phyloP scores from a whole-genome alignment of 2,888 invertebrate species.

The Eristalis pertinax region DNA sequence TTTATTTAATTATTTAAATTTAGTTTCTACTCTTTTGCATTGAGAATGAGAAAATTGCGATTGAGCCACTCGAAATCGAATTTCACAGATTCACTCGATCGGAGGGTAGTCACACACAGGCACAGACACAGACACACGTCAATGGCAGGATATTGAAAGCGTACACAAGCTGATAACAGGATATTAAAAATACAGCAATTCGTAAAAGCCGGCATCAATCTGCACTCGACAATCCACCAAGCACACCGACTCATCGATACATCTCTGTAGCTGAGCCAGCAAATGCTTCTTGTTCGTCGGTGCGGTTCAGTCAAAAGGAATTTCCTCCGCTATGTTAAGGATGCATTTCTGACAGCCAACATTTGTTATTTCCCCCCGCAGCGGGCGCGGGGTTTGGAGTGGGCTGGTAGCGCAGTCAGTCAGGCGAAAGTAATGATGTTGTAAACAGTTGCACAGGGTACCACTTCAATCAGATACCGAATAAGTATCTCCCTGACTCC shows the following conservation, averaged over 20 bases:
- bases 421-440: constrained; percentile 54
- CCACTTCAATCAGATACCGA: constrained; percentile 49
- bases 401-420: not conserved
- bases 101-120: constrained; percentile 29
- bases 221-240: constrained; percentile 28
- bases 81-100: constrained; percentile 13
- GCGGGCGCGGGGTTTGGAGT: not conserved
- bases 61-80: constrained; percentile 1
- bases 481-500: not conserved
- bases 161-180: constrained; percentile 58
- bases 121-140: not conserved
- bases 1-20: constrained; percentile 2
- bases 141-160: constrained; percentile 65
- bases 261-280: not conserved
- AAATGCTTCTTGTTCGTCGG: not conserved
- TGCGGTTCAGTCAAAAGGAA: not conserved
- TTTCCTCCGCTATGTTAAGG: constrained; percentile 14
- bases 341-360: constrained; percentile 58
- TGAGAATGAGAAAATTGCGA: not conserved
- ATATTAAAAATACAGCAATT: constrained; percentile 62
- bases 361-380: constrained; percentile 13
- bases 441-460: constrained; percentile 41
- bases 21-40: constrained; percentile 2
- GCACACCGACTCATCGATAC: not conserved
- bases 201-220: constrained; percentile 50